A percentile compares a stretch with the other conserved stretches of the same genome.
Evolutionary conservation across 2,113 vertebrate species (phyloP).

Genomic region (Tinamus guttatus): DNA sequence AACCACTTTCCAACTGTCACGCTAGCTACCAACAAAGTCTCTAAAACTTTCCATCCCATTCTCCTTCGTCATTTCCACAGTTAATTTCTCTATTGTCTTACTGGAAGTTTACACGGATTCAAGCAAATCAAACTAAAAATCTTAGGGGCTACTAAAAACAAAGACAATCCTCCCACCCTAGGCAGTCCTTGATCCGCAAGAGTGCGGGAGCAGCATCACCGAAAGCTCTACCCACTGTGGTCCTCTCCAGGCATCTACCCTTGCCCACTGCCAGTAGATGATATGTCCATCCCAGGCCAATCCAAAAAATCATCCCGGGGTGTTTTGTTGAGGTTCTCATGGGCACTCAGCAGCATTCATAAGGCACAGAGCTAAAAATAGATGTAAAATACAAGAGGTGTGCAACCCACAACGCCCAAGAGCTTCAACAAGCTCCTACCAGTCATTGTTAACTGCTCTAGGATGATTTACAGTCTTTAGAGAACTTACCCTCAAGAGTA

Average conservation of each 20-base stretch:
- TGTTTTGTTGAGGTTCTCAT: background rate
- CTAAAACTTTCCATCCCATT: background rate
- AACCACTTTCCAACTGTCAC: background rate
- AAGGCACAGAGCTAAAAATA: background rate
- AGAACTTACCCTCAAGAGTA: background rate
- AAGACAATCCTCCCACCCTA: background rate
- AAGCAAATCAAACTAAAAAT: background rate
- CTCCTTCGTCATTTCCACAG: background rate
- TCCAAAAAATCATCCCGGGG: background rate
- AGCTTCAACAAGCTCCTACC: background rate
- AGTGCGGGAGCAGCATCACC: background rate
- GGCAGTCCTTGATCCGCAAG: background rate
- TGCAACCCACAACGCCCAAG: background rate
- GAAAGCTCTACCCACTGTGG: background rate
- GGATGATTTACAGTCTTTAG: background rate
- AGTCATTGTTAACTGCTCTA: background rate
- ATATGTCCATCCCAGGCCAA: no score
- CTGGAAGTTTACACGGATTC: background rate
- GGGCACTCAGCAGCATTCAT: background rate
- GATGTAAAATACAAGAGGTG: background rate
- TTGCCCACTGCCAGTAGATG: rapidly evolving
- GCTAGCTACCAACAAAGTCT: background rate
- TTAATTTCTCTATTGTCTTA: background rate
- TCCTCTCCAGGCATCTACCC: background rate
- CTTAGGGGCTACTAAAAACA: background rate